Conservation (phyloP, 2,888 invertebrate species). For the Lathronympha strigana region DNA sequence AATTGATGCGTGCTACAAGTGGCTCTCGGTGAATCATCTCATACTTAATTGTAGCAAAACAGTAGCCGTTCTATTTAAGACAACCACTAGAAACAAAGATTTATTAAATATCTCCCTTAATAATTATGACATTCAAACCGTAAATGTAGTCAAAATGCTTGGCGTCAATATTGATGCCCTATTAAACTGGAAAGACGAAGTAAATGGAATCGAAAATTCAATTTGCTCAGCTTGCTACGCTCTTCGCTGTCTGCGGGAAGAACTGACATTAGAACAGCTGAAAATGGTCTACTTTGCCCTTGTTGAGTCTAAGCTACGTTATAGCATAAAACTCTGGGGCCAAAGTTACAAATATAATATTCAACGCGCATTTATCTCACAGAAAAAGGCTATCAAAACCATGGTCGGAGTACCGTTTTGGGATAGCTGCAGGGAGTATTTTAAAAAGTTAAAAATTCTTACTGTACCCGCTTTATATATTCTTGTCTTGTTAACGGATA, state of each 20-base stretch:
- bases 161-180: background rate
- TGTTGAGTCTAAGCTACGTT: background rate
- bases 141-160: background rate
- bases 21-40: too few species aligned
- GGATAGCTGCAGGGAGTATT: too few species aligned
- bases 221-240: background rate
- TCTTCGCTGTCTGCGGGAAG: background rate
- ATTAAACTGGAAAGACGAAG: background rate
- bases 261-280: background rate
- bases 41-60: too few species aligned
- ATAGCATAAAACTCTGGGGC: background rate
- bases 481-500: too few species aligned
- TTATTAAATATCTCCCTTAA: background rate
- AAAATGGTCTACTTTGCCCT: background rate
- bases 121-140: background rate
- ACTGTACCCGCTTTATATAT: too few species aligned
- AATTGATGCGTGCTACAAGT: too few species aligned
- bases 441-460: too few species aligned
- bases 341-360: too few species aligned
- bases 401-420: too few species aligned
- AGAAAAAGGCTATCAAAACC: too few species aligned
- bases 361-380: too few species aligned
- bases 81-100: background rate
- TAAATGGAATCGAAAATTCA: background rate
- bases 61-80: background rate